Percentiles rank a stretch among this genome's conserved stretches.
Conservation (phyloP, 2,113 vertebrate species). For the Cheilinus undulatus region DNA sequence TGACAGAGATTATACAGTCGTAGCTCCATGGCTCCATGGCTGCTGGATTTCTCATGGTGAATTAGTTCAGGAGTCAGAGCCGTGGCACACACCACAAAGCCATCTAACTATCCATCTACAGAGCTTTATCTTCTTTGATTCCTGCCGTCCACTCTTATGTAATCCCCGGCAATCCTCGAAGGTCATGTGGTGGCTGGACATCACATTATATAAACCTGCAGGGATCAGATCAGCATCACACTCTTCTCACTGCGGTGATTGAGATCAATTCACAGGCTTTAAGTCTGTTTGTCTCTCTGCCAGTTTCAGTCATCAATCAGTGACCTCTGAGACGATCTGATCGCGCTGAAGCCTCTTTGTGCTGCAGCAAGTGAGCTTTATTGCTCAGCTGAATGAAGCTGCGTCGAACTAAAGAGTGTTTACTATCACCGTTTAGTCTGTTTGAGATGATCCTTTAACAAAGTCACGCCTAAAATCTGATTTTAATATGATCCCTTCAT, state of each 20-base stretch:
- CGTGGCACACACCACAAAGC: background rate
- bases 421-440: too few relatives aligned
- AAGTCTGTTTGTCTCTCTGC: background rate
- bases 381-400: too few relatives aligned
- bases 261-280: background rate
- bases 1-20: constrained; percentile 22
- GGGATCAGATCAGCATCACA: constrained; percentile 23
- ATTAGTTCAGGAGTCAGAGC: constrained; percentile 7
- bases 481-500: too few relatives aligned
- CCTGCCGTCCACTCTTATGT: background rate
- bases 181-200: constrained; percentile 46
- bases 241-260: background rate
- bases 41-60: constrained; percentile 1
- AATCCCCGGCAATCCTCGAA: constrained; percentile 30
- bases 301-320: background rate
- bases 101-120: background rate
- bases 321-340: background rate
- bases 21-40: background rate
- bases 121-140: background rate
- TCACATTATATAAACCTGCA: constrained; percentile 47
- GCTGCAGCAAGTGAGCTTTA: background rate
- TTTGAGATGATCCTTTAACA: too few relatives aligned
- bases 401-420: too few relatives aligned
- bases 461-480: too few relatives aligned
- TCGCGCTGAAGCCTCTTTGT: background rate